Evolutionary conservation across 1,140 invertebrate genomes (phyloP).

Genomic region (Ips nitidus): DNA sequence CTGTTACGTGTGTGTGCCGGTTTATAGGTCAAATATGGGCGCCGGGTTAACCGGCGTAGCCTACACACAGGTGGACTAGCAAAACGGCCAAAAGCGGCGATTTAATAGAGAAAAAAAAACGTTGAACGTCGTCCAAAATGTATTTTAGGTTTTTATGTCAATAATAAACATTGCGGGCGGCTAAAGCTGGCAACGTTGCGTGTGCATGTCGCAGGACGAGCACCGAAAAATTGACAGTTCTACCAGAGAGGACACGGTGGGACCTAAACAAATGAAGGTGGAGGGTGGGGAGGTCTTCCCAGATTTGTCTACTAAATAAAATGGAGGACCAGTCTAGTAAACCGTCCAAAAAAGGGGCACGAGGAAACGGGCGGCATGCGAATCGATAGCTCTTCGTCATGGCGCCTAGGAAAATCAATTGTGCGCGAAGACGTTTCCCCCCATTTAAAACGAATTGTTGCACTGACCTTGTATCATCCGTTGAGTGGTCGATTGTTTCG

Average conservation of each 20-base stretch:
- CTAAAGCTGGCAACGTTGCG: constrained; percentile 15
- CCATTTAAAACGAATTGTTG: constrained; percentile 21
- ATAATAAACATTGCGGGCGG: constrained; percentile 25
- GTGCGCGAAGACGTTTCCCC: constrained; percentile 43
- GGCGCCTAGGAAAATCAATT: constrained; percentile 55
- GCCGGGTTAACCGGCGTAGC: neutral
- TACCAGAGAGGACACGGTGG: neutral
- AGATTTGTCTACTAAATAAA: too few species aligned
- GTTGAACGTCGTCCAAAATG: constrained; percentile 22
- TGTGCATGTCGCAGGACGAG: constrained; percentile 12
- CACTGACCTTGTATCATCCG: constrained; percentile 55
- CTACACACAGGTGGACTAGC: neutral
- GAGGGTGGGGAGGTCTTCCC: neutral
- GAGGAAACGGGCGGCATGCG: constrained; percentile 32
- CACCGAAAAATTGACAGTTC: constrained; percentile 15
- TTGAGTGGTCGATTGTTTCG: constrained; percentile 54
- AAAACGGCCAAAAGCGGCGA: constrained; percentile 11
- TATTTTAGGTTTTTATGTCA: constrained; percentile 26
- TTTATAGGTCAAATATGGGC: constrained; percentile 26
- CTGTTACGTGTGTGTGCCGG: constrained; percentile 17
- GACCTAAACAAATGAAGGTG: neutral
- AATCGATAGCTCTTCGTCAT: constrained; percentile 53
- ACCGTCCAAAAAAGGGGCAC: neutral
- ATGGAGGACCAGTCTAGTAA: neutral
- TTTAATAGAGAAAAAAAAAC: neutral